Conservation (phyloP, 2,888 invertebrate genomes). For the Oscheius sp. region DNA sequence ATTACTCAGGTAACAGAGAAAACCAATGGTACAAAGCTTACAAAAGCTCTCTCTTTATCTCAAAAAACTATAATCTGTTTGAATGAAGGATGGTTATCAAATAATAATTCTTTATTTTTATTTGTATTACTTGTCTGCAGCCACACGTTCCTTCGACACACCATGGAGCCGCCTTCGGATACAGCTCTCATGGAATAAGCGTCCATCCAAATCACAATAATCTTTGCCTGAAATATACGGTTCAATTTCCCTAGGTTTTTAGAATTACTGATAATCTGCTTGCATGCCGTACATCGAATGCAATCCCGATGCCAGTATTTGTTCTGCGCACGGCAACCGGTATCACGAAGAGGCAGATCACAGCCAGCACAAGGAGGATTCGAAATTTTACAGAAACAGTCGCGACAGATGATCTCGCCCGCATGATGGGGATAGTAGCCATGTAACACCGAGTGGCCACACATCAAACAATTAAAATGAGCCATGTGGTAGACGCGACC, state of each 20-base stretch:
- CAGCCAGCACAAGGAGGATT: constrained; percentile 20
- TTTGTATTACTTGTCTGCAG: too few relatives aligned
- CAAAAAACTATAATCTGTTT: too few relatives aligned
- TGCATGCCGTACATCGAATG: constrained; percentile 1
- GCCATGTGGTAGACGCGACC: constrained; percentile 2
- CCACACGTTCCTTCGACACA: too few relatives aligned
- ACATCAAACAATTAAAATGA: constrained; percentile 4
- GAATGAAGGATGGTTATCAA: too few relatives aligned
- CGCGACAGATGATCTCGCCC: constrained; percentile 3
- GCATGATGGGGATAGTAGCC: constrained; percentile 7
- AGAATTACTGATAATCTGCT: background rate
- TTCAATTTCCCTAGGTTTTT: background rate
- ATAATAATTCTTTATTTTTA: too few relatives aligned
- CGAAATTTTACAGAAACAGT: constrained; percentile 10
- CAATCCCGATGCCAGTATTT: constrained; percentile 18
- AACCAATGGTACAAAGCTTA: too few relatives aligned
- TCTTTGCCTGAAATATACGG: background rate
- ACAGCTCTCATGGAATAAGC: constrained; percentile 2
- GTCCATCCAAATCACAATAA: constrained; percentile 2
- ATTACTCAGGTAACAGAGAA: too few relatives aligned
- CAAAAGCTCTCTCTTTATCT: too few relatives aligned
- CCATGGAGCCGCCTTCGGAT: background rate
- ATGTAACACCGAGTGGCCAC: background rate
- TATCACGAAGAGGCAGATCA: background rate
- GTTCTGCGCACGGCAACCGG: background rate